Evolutionary conservation across 1,140 invertebrate genomes (phyloP), one percentile per base, ranked within the genome.

Genomic region (Sesamia nonagrioides): DNA sequence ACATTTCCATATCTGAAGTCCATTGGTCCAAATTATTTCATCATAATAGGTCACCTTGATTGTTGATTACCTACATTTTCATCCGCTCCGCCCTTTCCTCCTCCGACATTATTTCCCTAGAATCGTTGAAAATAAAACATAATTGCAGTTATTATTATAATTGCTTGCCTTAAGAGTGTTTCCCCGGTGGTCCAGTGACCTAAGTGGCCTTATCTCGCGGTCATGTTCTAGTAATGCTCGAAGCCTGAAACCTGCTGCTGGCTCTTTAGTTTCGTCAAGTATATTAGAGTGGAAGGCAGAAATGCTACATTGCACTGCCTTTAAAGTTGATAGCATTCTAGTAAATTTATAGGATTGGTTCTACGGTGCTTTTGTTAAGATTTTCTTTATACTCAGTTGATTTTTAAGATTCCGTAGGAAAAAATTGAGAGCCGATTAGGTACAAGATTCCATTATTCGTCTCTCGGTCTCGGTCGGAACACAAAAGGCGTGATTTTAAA

Each of bases 131-230:
- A 42, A 33, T 48, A 48, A 45, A 21, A 69, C 18, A 40, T 69
- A 69, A 69, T 69, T 45, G 42, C 15, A 4, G 40, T 8, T n/a
- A 45, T 69, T 69, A 69, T 15, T 50, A 27, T 69, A 69, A 69
- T 69, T 50, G 42, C 9, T 15, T 45, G 66, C 42, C 63, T 21
- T 69, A 50, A 69, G 15, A 18, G 17, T 66, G n/a, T 66, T 66
- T 69, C 66, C 63, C 66, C 18, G 42, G 66, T 54, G 27, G 27
- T 71, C 61, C 61, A 45, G 40, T 71, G 68, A 71, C 27, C 68
- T 52, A 17, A 18, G 42, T 69, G 68, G 48, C 50, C 68, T 52
- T 52, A 27, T 54, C 13, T 68, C 13, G 18, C 63, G 48, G 33
- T 27, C 68, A 15, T 37, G 63, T 68, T 27, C 68, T 27, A 54